phyloP scores from a whole-genome alignment of 2,888 invertebrate species.

The Siphlonurus alternatus region DNA sequence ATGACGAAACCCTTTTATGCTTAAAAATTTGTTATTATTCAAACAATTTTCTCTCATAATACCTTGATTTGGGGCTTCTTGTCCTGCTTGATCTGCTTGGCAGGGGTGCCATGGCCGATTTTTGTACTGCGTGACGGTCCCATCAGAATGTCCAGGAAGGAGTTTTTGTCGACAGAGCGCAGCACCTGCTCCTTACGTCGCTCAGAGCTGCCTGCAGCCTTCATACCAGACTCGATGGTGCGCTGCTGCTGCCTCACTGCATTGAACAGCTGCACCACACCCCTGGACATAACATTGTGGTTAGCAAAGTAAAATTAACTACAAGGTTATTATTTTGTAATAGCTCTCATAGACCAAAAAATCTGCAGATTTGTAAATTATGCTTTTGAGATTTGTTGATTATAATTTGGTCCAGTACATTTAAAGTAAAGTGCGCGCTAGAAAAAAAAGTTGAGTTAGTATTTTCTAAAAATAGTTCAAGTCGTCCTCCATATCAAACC shows the following conservation, averaged over 20 bases:
- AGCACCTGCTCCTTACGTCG: conserved; percentile 58
- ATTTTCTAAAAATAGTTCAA: too few species aligned
- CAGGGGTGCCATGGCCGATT: conserved; percentile 21
- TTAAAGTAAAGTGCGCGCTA: too few species aligned
- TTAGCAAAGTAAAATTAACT: too few species aligned
- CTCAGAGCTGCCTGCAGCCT: conserved; percentile 55
- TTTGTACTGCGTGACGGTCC: conserved; percentile 30
- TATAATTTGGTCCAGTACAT: too few species aligned
- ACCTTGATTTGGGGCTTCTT: background rate
- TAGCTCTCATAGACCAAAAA: too few species aligned
- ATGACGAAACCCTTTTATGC: too few species aligned
- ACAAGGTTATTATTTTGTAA: too few species aligned
- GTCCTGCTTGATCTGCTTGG: conserved; percentile 16
- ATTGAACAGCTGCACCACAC: conserved; percentile 86
- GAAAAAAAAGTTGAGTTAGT: too few species aligned
- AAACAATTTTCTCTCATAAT: too few species aligned
- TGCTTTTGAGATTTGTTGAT: too few species aligned
- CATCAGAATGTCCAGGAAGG: conserved; percentile 65
- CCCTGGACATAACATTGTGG: conserved; percentile 43
- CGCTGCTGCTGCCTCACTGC: conserved; percentile 76
- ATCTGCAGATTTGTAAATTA: background rate
- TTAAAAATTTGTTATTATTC: too few species aligned
- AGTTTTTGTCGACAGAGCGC: conserved; percentile 55
- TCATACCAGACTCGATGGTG: conserved; percentile 48
- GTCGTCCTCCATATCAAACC: too few species aligned